These are phyloP conservation scores for Bathybates hornii DNA, from an alignment of 2,113 vertebrate species.

Conservation along the genomic window DNA sequence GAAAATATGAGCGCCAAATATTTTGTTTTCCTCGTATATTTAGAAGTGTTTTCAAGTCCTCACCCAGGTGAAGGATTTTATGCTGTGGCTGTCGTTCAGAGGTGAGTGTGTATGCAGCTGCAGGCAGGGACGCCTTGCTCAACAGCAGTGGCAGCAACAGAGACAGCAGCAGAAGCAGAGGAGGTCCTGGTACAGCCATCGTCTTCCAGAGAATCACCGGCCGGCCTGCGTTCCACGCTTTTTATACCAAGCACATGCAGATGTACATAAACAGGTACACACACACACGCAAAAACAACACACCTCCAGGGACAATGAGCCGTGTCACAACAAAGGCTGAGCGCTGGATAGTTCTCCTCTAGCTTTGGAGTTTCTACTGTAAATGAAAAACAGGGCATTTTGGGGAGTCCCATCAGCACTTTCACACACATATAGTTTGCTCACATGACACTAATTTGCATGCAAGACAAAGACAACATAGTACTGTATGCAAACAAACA, in stretches of 20 bases:
- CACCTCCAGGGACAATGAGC: slow-evolving; percentile 60
- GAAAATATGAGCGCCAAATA: not conserved
- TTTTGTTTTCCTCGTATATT: not conserved
- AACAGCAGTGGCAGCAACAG: slow-evolving; percentile 50
- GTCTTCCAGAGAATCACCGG: slow-evolving; percentile 52
- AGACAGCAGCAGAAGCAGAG: slow-evolving; percentile 38
- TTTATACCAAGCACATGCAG: slow-evolving; percentile 52
- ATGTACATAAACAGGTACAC: slow-evolving; percentile 13
- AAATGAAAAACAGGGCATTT: slow-evolving; percentile 44
- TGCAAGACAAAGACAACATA: slow-evolving; percentile 13
- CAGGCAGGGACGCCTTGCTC: slow-evolving; percentile 46
- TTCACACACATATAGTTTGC: slow-evolving; percentile 43
- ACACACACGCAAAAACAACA: not conserved
- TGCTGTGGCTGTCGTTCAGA: slow-evolving; percentile 48
- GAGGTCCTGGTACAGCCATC: slow-evolving; percentile 43
- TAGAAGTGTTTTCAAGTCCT: not conserved
- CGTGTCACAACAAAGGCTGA: slow-evolving; percentile 39
- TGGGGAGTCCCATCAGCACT: slow-evolving; percentile 62
- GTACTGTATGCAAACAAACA: slow-evolving; percentile 37
- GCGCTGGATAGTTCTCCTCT: slow-evolving; percentile 66
- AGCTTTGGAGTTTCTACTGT: slow-evolving; percentile 44
- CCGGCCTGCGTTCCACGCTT: not conserved
- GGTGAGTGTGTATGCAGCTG: slow-evolving; percentile 45
- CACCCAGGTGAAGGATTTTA: slow-evolving; percentile 67
- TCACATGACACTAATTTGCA: slow-evolving; percentile 22